Conservation (phyloP, 2,797 vertebrate genomes). For the Mus caroli region DNA sequence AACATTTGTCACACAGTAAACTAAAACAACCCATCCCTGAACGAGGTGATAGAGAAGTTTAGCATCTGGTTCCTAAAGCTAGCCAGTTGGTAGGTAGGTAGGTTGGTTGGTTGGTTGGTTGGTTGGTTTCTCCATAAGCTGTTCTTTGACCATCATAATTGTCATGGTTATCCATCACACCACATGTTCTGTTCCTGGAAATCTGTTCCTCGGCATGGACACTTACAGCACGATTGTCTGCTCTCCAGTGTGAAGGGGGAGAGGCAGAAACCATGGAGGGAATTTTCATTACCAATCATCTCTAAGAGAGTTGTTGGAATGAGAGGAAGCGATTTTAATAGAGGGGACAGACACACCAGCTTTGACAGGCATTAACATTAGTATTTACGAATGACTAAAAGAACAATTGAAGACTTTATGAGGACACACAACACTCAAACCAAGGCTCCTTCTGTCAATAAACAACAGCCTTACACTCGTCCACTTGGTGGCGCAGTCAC, state of each 20-base stretch:
- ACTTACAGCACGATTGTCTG: conserved; percentile 61
- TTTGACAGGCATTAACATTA: conserved; percentile 66
- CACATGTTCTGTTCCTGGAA: conserved; percentile 18
- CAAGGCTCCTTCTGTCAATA: background rate
- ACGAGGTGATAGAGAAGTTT: conserved; percentile 57
- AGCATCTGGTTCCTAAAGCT: conserved; percentile 30
- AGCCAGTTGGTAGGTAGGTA: background rate
- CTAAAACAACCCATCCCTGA: conserved; percentile 54
- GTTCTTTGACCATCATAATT: conserved; percentile 69
- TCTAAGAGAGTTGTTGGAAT: conserved; percentile 70
- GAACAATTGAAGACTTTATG: conserved; percentile 70
- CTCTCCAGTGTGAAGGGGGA: conserved; percentile 46
- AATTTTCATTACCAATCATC: conserved; percentile 66
- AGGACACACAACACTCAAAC: background rate
- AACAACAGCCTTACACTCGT: background rate
- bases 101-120: background rate
- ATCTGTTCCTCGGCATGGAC: conserved; percentile 49
- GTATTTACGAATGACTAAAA: conserved; percentile 52
- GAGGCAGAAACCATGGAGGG: conserved; percentile 54
- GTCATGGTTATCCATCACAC: conserved; percentile 64
- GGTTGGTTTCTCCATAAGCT: background rate
- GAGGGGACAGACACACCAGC: conserved; percentile 36
- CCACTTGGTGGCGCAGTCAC: conserved; percentile 78
- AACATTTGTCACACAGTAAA: conserved; percentile 64
- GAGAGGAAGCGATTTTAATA: conserved; percentile 71